Percentiles rank a stretch among this genome's conserved stretches.
Conservation (phyloP, 2,113 vertebrate genomes). For the Brienomyrus longianalis region DNA sequence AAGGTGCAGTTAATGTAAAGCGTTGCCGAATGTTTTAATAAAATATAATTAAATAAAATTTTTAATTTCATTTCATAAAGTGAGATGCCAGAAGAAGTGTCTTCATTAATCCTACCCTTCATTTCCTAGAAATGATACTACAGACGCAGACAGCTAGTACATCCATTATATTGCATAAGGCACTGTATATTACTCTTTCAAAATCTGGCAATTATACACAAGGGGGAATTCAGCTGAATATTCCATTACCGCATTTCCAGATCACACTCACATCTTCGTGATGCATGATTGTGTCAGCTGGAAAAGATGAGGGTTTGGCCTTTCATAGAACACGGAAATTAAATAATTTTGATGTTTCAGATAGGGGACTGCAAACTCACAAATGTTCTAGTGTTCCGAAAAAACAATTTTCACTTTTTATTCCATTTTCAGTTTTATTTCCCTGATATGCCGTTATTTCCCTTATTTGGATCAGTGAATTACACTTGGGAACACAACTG, state of each 20-base stretch:
- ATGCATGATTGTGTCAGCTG: conserved; percentile 1
- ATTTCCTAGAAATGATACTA: not conserved
- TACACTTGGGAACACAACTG: not conserved
- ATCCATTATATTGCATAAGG: not conserved
- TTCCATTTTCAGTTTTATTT: conserved; percentile 15
- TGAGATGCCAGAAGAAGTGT: not conserved
- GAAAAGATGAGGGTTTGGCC: not conserved
- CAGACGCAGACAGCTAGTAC: not conserved
- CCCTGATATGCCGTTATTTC: not conserved
- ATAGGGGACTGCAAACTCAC: not conserved
- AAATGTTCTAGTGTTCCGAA: not conserved
- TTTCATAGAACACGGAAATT: not conserved
- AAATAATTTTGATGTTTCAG: not conserved
- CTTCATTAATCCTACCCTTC: not conserved
- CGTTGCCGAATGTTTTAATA: not conserved
- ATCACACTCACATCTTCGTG: not conserved
- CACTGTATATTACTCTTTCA: not conserved
- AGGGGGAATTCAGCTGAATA: not conserved
- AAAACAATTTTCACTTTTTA: conserved; percentile 13
- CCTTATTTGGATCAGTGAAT: conserved; percentile 6
- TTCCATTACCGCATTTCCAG: not conserved
- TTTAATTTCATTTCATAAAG: not conserved
- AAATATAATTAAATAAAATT: not conserved
- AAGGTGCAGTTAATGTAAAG: too few relatives aligned
- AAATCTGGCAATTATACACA: not conserved